Percentiles rank a stretch among this genome's conserved stretches.
Evolutionary conservation across 2,797 vertebrate species (phyloP).

Genomic region (Anisognathus igniventris): DNA sequence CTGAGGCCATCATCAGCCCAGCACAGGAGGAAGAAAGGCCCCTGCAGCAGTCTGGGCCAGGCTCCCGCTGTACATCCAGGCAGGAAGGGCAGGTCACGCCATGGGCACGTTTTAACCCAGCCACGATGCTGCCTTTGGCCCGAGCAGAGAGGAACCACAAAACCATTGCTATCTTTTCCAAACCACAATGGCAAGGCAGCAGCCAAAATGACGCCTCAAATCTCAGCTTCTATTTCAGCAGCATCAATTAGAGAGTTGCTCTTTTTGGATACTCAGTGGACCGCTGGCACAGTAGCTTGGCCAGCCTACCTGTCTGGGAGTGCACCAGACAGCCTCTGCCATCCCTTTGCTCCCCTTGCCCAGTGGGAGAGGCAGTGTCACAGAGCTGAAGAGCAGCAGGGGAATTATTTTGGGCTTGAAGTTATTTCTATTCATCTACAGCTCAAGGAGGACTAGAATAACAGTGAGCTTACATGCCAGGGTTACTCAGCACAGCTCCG

Average conservation of each 20-base stretch:
- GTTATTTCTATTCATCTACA: slow-evolving; percentile 22
- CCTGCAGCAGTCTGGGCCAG: slow-evolving; percentile 42
- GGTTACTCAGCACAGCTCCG: neutral
- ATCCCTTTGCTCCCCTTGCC: neutral
- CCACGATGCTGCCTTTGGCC: slow-evolving; percentile 18
- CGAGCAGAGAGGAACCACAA: slow-evolving; percentile 42
- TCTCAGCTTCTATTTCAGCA: slow-evolving; percentile 64
- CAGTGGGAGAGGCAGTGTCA: neutral
- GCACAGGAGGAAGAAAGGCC: slow-evolving; percentile 45
- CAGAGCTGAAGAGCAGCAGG: neutral
- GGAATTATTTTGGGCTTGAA: neutral
- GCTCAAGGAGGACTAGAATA: neutral
- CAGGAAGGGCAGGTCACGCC: slow-evolving; percentile 56
- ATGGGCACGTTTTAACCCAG: slow-evolving; percentile 5
- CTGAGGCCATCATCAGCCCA: slow-evolving; percentile 13
- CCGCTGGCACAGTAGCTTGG: neutral
- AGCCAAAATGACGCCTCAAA: slow-evolving; percentile 64
- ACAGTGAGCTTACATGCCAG: neutral
- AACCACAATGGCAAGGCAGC: slow-evolving; percentile 54
- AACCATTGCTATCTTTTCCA: slow-evolving; percentile 53
- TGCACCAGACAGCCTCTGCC: neutral
- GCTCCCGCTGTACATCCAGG: neutral
- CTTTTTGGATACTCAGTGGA: neutral
- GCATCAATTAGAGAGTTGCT: slow-evolving; percentile 49
- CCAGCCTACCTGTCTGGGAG: slow-evolving; percentile 6